A percentile compares a stretch with the other conserved stretches of the same genome.
phyloP scores from a whole-genome alignment of 2,888 invertebrate species.

The Cancer borealis region DNA sequence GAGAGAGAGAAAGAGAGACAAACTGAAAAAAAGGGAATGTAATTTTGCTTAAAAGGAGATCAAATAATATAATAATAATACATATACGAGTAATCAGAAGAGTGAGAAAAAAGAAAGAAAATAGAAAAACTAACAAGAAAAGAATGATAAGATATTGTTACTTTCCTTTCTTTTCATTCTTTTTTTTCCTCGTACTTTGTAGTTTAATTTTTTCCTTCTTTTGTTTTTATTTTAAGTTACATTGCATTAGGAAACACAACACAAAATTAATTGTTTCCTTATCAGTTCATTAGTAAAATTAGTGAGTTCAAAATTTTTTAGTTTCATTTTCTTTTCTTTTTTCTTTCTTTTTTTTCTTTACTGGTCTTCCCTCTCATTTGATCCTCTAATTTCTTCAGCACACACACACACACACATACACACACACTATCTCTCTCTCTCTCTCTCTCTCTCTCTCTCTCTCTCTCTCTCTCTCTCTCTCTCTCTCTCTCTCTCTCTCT shows the following conservation, averaged over 20 bases:
- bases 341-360: background rate
- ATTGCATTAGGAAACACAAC: background rate
- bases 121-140: background rate
- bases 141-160: background rate
- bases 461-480: background rate
- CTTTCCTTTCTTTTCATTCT: background rate
- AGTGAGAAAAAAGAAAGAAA: background rate
- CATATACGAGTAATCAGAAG: too few relatives aligned
- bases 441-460: background rate
- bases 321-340: background rate
- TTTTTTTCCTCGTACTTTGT: background rate
- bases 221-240: background rate
- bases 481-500: background rate
- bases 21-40: background rate
- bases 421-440: constrained; percentile 5
- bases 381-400: background rate
- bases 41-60: too few relatives aligned
- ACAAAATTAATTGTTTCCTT: background rate
- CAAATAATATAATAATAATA: too few relatives aligned
- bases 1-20: background rate
- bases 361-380: background rate
- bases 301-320: background rate
- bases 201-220: too few relatives aligned
- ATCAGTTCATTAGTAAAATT: background rate
- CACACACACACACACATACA: too few relatives aligned